Evolutionary conservation across 1,140 invertebrate species (phyloP), one percentile per base, ranked within the genome.

Genomic region (Euwallacea similis): DNA sequence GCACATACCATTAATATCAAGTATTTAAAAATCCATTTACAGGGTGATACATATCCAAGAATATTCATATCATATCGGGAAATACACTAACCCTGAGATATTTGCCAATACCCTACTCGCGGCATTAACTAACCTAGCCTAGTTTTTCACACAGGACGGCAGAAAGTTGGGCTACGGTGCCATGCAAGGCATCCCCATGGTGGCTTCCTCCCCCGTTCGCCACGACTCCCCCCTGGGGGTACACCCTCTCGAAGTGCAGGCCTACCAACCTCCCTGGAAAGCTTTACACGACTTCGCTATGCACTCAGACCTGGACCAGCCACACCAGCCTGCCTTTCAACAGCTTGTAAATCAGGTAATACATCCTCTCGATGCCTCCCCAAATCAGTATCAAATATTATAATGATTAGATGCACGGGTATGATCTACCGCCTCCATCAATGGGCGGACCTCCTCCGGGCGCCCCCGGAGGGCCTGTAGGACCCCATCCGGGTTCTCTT

Each of bases 251-350:
- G 94, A 97, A 82, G 95, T 98, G 42, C 94, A 96, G 77, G 94
- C 93, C 68, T 98, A 98, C 86, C 96, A 98, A 84, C 95, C 96
- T 50, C 96, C 95, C 9, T 98, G 96, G 96, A 98, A 98, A 85
- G 93, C 95, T 53, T 88, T 98, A 13, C 92, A 91, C 42, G 96
- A 98, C 80, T 98, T 97, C 84, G 96, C 95, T 63, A 88, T 97
- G 73, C 94, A 97, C 81, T 93, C 94, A 2, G 95, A 97, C 83
- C 86, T 97, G 8, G 96, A 98, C 72, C 88, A 93, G 77, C 92
- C 93, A 77, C 90, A 90, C 76, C 88, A 90, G 67, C 94, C 95
- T 7, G 94, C 96, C 70, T 98, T 98, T 84, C 96, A 98, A 81
- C 96, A 98, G 81, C 87, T 98, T 73, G 93, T 98, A 75, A 97